Base-by-base conservation (phyloP, 2,888 invertebrate genomes). In the Carterocephalus palaemon region DNA sequence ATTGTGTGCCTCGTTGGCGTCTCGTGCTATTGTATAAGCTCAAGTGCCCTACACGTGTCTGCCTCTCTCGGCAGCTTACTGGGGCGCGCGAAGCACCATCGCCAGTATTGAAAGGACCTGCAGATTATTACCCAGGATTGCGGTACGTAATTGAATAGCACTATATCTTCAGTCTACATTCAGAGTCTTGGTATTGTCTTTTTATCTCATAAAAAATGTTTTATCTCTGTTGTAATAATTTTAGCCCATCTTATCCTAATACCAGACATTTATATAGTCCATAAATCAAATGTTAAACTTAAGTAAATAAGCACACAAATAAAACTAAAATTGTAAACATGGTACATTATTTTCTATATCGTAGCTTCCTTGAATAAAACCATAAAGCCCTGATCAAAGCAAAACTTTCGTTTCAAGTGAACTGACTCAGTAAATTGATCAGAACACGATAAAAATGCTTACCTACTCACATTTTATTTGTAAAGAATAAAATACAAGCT, bases 41-140 rank as follows among this genome's bases (percentile, higher is more conserved):
- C 23, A 41, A 67, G 64, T 47, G 62, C 56, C 50, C 67, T 72
- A 60, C 52, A 70, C 60, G 58, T 62, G 65, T 64, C 65, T 66
- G 58, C 52, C 59, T 54, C 70, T 68, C 43, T 48, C 49, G 48
- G 58, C 48, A 57, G 58, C 62, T 60, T 60, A 58, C 51, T 51
- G 58, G 37, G 42, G 51, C 4, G 24, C 33, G 10, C 7, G 10
- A 12, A 38, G 23, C 4, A 26, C 32, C 34, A 26, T 13, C 32
- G 20, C 8, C 9, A 4, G 13, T 22, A 33, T 41, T 28, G 8
- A 9, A 38, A 8, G 15, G 29, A 38, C 8, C 19, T 29, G 12
- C 19, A 12, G 17, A 13, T 32, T 28, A 13, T 15, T n/a, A n/a
- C 12, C 10, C 2, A 13, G 13, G 10, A 28, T n/a, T 28, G 13